Evolutionary conservation across 2,113 vertebrate species (phyloP).

Genomic region (Cottus gobio): DNA sequence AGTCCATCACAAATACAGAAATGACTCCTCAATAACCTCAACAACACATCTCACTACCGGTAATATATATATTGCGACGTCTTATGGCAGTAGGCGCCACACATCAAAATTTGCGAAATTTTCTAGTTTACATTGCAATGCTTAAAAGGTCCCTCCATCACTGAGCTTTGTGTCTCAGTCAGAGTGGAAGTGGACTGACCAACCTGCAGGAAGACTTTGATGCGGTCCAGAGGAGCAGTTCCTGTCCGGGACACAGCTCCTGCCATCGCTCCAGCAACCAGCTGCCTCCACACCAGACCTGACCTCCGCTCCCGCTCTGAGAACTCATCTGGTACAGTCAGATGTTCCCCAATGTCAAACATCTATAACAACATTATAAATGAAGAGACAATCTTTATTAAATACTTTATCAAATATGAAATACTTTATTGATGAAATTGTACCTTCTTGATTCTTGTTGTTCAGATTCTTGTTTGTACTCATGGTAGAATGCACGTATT

Average conservation of each 20-base stretch:
- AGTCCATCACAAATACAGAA: no score
- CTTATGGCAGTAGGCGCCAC: no score
- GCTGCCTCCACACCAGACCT: conserved; percentile 93
- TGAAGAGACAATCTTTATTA: not conserved
- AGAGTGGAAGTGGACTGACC: not conserved
- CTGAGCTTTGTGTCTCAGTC: not conserved
- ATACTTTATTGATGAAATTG: no score
- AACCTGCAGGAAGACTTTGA: conserved; percentile 96
- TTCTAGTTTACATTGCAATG: not conserved
- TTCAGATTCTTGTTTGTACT: no score
- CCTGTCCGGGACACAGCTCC: conserved; percentile 93
- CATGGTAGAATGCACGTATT: no score
- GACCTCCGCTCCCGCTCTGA: conserved; percentile 89
- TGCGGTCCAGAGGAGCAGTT: conserved; percentile 93
- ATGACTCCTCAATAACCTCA: no score
- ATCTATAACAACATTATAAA: conserved; percentile 78
- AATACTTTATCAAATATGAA: no score
- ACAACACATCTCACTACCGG: no score
- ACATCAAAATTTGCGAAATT: no score
- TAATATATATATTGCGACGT: no score
- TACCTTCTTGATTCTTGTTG: no score
- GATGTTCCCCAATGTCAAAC: conserved; percentile 93
- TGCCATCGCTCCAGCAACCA: conserved; percentile 90
- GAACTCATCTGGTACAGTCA: conserved; percentile 94
- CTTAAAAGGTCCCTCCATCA: not conserved